A percentile compares a stretch with the other conserved stretches of the same genome.
Conservation (phyloP, 2,113 vertebrate genomes). For the Zootoca vivipara region DNA sequence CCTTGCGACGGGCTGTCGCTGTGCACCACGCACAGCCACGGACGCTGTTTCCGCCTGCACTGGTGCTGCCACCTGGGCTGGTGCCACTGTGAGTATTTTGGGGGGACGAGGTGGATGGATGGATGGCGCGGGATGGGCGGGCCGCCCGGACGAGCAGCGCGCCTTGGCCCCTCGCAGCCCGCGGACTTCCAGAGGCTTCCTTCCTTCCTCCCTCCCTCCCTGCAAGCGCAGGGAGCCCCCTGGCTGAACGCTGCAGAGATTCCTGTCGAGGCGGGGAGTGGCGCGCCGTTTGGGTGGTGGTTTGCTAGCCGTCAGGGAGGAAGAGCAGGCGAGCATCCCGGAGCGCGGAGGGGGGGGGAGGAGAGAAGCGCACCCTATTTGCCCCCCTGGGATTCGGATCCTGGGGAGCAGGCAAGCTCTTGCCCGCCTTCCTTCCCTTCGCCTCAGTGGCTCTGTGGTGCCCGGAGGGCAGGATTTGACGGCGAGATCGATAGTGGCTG, state of each 20-base stretch:
- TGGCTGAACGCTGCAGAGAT: background rate
- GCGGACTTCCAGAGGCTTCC: background rate
- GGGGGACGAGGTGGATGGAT: background rate
- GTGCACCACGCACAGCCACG: constrained; percentile 97
- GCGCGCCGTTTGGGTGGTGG: background rate
- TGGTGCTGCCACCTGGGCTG: constrained; percentile 99
- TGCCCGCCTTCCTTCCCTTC: background rate
- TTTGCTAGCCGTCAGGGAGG: no score
- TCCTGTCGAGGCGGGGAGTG: background rate
- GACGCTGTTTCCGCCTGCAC: constrained; percentile 98
- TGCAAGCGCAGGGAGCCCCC: background rate
- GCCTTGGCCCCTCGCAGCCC: background rate
- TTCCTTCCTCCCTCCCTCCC: background rate
- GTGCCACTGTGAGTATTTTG: constrained; percentile 94
- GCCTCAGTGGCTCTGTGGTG: background rate
- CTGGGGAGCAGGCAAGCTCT: background rate
- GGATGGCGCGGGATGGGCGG: background rate
- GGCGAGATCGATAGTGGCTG: background rate
- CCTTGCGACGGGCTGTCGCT: constrained; percentile 96
- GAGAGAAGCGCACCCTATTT: no score
- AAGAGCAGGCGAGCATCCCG: background rate
- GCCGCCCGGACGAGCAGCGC: background rate
- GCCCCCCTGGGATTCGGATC: background rate
- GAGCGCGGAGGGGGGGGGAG: no score
- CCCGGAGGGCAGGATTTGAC: background rate